phyloP scores from a whole-genome alignment of 2,113 vertebrate genomes.

The Eleginops maclovinus region DNA sequence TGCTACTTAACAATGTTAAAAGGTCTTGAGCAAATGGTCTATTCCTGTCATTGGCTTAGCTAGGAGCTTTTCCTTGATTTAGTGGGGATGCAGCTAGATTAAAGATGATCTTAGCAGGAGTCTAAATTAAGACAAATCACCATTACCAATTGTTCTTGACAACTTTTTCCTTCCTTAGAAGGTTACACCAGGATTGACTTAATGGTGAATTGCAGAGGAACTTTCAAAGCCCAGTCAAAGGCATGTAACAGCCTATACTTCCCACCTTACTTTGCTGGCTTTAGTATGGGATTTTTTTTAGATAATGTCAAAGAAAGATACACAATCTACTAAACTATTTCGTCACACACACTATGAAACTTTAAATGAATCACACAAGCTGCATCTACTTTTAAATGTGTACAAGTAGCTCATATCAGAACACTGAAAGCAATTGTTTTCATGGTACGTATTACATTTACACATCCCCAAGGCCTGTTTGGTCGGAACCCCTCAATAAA shows the following conservation, averaged over 20 bases:
- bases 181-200: slow-evolving; percentile 43
- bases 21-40: slow-evolving; percentile 38
- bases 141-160: slow-evolving; percentile 56
- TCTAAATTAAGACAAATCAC: slow-evolving; percentile 46
- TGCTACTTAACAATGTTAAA: slow-evolving; percentile 23
- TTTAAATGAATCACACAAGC: slow-evolving; percentile 23
- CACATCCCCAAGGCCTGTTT: slow-evolving; percentile 51
- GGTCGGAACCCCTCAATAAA: slow-evolving; percentile 35
- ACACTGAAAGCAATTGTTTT: slow-evolving; percentile 52
- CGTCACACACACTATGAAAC: slow-evolving; percentile 28
- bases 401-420: slow-evolving; percentile 43
- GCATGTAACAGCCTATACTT: not conserved
- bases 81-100: slow-evolving; percentile 34
- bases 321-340: slow-evolving; percentile 16
- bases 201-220: slow-evolving; percentile 47
- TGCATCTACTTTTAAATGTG: slow-evolving; percentile 42
- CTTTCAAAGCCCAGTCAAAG: slow-evolving; percentile 12
- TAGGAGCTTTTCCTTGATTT: slow-evolving; percentile 48
- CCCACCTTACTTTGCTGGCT: not conserved
- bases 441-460: slow-evolving; percentile 32
- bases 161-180: slow-evolving; percentile 27
- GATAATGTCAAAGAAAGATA: not conserved
- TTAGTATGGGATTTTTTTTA: not conserved
- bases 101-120: slow-evolving; percentile 53
- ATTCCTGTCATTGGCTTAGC: slow-evolving; percentile 40